phyloP scores from a whole-genome alignment of 2,797 vertebrate genomes.

The Podargus strigoides region DNA sequence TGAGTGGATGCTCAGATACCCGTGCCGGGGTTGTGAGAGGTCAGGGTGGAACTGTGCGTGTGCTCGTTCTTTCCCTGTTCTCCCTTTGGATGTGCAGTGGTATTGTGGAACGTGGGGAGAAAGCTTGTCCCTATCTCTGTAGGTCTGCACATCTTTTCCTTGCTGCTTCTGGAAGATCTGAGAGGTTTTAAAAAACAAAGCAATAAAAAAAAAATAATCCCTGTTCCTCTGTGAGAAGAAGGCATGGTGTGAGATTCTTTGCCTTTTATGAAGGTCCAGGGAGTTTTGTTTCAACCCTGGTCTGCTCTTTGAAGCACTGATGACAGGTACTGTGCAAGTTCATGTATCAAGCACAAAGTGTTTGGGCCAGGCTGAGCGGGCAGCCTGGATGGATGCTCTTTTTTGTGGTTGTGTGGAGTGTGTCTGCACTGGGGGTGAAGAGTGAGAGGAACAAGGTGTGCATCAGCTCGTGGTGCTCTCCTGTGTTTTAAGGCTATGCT shows the following conservation, averaged over 20 bases:
- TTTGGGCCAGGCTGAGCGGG: not conserved
- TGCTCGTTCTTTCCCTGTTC: not conserved
- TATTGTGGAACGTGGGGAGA: not conserved
- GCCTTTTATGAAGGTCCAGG: not conserved
- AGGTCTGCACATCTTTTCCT: not conserved
- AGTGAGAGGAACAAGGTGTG: fast-evolving
- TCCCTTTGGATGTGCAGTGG: not conserved
- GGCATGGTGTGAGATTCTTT: not conserved
- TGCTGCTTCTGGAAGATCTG: not conserved
- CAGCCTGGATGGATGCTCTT: not conserved
- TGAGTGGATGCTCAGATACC: not conserved
- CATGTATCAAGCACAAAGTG: fast-evolving
- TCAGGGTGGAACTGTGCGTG: not conserved
- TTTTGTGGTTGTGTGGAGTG: not conserved
- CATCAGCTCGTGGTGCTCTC: not conserved
- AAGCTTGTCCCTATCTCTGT: not conserved
- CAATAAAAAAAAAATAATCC: not conserved
- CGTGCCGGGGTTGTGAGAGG: not conserved
- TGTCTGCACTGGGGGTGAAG: not conserved
- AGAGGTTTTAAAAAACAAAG: not conserved
- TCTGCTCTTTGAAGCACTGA: fast-evolving
- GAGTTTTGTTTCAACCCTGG: not conserved
- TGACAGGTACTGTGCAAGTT: not conserved
- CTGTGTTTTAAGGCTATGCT: not conserved
- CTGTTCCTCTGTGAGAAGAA: not conserved